Conservation (phyloP, 2,888 invertebrate genomes). For the Dioctria rufipes region DNA sequence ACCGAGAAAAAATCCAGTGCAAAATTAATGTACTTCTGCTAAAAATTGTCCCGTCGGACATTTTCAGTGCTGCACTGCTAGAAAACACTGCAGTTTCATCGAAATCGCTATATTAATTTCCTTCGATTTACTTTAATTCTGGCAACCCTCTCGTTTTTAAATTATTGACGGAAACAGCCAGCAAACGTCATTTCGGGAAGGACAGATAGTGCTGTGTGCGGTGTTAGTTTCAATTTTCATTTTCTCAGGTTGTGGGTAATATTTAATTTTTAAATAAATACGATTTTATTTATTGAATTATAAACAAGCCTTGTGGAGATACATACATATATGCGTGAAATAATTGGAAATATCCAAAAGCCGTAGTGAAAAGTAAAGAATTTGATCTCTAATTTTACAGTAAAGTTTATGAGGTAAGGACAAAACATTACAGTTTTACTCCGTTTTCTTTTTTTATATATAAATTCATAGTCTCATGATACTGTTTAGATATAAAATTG, state of each 20-base stretch:
- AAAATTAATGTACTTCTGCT: too few relatives aligned
- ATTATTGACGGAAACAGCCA: conserved; percentile 9
- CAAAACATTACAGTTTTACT: neutral
- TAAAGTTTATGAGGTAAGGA: neutral
- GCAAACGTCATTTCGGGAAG: conserved; percentile 47
- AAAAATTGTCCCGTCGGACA: too few relatives aligned
- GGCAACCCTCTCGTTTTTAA: conserved; percentile 31
- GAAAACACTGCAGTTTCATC: too few relatives aligned
- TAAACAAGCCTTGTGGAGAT: too few relatives aligned
- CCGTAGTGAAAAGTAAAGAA: too few relatives aligned
- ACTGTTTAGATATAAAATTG: neutral
- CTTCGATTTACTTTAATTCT: neutral
- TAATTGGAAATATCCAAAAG: too few relatives aligned
- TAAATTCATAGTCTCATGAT: neutral
- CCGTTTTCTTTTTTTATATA: neutral
- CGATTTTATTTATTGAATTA: too few relatives aligned
- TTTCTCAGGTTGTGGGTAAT: neutral
- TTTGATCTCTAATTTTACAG: neutral
- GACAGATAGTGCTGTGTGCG: conserved; percentile 19
- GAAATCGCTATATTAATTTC: too few relatives aligned
- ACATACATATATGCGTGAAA: too few relatives aligned
- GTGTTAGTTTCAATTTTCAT: neutral
- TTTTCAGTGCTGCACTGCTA: too few relatives aligned
- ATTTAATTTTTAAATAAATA: neutral
- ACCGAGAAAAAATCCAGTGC: too few relatives aligned